Base-by-base conservation (phyloP, 1,140 invertebrate species). In the Chrysomallon squamiferum region DNA sequence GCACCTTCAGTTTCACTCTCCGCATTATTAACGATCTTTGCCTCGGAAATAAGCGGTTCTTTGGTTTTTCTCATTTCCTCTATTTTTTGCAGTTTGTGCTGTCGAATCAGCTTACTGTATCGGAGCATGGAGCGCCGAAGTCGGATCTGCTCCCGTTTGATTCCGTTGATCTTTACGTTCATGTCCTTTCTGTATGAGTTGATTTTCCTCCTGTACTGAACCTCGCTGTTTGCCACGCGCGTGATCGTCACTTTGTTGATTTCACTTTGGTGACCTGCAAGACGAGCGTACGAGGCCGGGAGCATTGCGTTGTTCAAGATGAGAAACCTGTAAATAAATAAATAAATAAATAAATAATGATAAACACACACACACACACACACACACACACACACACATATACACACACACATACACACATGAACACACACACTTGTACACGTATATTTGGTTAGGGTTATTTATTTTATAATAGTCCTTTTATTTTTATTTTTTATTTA, bases 191-290 rank as follows among this genome's bases (percentile, higher is more conserved):
- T 59, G 35, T 74, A 71, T 11, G 68, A 54, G 56, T 74, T 69
- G 33, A 74, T 65, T 29, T 65, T 59, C 30, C 70, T 58, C 30
- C 66, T 66, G 43, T 65, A 74, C 61, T 69, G 62, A 0, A 72
- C 68, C 45, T 77, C 72, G 62, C 65, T 60, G 33, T 68, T 65
- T 15, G 72, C 75, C n/a, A 77, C 70, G n/a, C 72, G 56, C 9
- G 70, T 72, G 30, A 77, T 68, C 9, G 75, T 74, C 6, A 74
- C 62, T 22, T 73, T 70, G 54, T 69, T 74, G 35, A 72, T 60
- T 45, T 77, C 75, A 43, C 75, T 77, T 56, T 77, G 75, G 25
- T 72, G 52, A 11, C 74, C 74, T 9, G 68, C 68, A 2, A 69
- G 71, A 7, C 68, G 58, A 29, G 74, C 69, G 59, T 76, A 76